These are phyloP conservation scores for Naso thynnoides DNA, from an alignment of 2,797 vertebrate species.

Conservation along the genomic window DNA sequence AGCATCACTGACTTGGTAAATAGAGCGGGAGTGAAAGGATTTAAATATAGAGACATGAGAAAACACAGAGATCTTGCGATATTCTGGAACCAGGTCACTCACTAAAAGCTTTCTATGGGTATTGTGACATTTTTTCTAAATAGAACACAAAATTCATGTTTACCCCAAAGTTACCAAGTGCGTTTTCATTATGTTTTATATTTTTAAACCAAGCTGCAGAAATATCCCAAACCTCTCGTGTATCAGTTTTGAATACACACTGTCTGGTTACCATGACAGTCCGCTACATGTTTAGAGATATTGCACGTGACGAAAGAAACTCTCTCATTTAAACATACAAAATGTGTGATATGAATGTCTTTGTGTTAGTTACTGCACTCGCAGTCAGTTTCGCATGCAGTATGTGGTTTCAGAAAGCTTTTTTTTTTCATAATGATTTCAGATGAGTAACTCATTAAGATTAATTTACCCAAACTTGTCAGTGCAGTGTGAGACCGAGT, in stretches of 20 bases:
- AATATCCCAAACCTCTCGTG: not conserved
- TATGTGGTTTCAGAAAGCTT: not conserved
- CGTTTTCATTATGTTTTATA: too few relatives aligned
- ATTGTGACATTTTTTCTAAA: too few relatives aligned
- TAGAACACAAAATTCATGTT: too few relatives aligned
- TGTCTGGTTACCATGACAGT: not conserved
- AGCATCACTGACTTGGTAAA: too few relatives aligned
- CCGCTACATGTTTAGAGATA: not conserved
- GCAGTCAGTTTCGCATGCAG: not conserved
- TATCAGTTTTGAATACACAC: not conserved
- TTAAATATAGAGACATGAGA: too few relatives aligned
- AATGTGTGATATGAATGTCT: too few relatives aligned
- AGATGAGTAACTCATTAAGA: not conserved
- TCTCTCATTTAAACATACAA: not conserved
- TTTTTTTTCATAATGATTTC: conserved; percentile 12
- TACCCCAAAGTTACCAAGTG: too few relatives aligned
- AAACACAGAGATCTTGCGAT: too few relatives aligned
- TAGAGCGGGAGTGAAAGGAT: too few relatives aligned
- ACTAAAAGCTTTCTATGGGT: too few relatives aligned
- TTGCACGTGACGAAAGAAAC: not conserved
- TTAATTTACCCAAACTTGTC: conserved; percentile 5
- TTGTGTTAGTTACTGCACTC: not conserved
- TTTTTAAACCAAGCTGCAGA: not conserved
- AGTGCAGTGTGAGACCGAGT: not conserved
- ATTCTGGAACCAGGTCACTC: too few relatives aligned